Base-by-base conservation (phyloP, 2,113 vertebrate species). In the Notothenia coriiceps region DNA sequence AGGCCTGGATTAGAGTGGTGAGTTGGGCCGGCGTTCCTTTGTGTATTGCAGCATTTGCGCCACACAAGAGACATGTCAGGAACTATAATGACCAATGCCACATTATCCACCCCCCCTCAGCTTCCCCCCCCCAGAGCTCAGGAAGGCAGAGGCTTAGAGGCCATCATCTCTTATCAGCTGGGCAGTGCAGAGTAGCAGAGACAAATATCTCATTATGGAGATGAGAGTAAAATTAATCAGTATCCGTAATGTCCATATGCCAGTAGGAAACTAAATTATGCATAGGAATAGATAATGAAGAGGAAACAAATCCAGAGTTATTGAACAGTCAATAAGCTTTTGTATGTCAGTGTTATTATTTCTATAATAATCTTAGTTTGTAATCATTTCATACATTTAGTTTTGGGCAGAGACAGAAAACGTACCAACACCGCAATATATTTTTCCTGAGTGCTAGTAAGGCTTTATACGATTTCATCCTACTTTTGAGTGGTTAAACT, bases 141-240 rank as follows among this genome's bases (percentile, higher is more conserved):
- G 71, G 65, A 66, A 68, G 76, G 33, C 50, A 18, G 35, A 70
- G 69, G 78, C 84, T 83, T 65, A 83, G 69, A 61, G 20, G 56
- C 59, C 83, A 59, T 77, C 72, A 79, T 56, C 56, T 76, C 70
- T 84, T 74, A 90, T 74, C 67, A 70, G 69, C 72, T 73, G 49
- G 56, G 64, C 66, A 63, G 78, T 74, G 75, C 55, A 79, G 83
- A 22, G 57, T 65, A 60, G 70, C 63, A 73, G 60, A 74, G 72
- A 88, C 85, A 88, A 86, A 89, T 83, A 83, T 85, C 72, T 86
- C 80, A 88, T 86, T 80, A 87, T 60, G 49, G 70, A 75, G 51
- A 82, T 67, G 25, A 71, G 68, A 71, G 46, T 47, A 74, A 87
- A 88, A 89, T 84, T 71, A 74, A 89, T 85, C 84, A 76, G 25